Evolutionary conservation across 2,113 vertebrate species (phyloP).

Genomic region (Tapirus terrestris): DNA sequence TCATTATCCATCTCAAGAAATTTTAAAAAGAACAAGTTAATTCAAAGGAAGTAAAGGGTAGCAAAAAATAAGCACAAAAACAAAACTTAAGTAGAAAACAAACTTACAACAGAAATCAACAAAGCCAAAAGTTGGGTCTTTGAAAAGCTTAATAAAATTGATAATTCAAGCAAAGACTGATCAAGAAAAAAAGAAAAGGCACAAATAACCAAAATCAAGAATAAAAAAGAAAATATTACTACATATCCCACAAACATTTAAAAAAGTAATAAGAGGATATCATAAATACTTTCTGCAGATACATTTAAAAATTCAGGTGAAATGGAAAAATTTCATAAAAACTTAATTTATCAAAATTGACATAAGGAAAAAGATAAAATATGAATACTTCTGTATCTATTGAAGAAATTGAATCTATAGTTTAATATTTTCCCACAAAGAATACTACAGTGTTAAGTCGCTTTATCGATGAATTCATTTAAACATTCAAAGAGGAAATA

Average conservation of each 20-base stretch:
- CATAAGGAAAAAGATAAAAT: not conserved
- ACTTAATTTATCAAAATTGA: constrained; percentile 9
- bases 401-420: not conserved
- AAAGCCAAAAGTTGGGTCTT: not conserved
- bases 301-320: constrained; percentile 25
- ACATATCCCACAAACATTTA: not conserved
- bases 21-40: not conserved
- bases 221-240: not conserved
- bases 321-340: not conserved
- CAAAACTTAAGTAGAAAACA: constrained; percentile 2
- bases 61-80: not conserved
- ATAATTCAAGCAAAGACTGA: not conserved
- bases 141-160: not conserved
- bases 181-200: not conserved
- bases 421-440: not conserved
- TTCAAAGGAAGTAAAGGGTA: not conserved
- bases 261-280: not conserved
- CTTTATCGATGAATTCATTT: not conserved
- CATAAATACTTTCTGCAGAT: not conserved
- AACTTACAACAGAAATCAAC: not conserved
- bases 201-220: not conserved
- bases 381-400: not conserved
- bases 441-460: not conserved
- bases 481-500: not conserved
- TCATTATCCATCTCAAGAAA: constrained; percentile 16